These are phyloP conservation scores for Heliconius congener DNA, from an alignment of 1,140 invertebrate species.

Conservation along the genomic window DNA sequence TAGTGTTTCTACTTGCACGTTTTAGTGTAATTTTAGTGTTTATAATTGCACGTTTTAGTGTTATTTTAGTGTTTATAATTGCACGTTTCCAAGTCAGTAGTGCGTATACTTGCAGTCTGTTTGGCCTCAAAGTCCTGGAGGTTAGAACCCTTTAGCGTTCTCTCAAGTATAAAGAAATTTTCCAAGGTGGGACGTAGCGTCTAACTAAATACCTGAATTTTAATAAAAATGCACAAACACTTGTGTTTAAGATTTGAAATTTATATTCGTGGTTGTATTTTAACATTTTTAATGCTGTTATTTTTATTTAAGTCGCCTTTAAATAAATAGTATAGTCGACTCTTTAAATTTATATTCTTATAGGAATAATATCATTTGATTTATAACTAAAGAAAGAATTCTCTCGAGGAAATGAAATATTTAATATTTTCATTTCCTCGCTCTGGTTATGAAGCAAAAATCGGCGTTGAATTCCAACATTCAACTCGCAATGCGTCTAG, in stretches of 20 bases:
- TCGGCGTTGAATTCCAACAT: no score
- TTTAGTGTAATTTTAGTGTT: conserved; percentile 8
- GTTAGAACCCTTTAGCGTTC: conserved; percentile 12
- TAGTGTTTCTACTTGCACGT: conserved; percentile 3
- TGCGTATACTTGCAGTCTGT: conserved; percentile 14
- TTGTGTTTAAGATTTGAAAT: conserved; percentile 2
- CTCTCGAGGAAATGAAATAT: no score
- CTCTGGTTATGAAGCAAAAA: no score
- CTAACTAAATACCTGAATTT: conserved; percentile 7
- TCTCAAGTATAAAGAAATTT: conserved; percentile 15
- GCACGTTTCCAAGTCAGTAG: conserved; percentile 23
- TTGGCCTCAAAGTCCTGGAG: conserved; percentile 20
- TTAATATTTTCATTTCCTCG: no score
- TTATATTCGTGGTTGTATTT: neutral
- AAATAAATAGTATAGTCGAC: no score
- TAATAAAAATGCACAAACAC: conserved; percentile 5
- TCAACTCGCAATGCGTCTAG: no score
- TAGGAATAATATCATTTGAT: no score
- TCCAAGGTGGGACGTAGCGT: conserved; percentile 12
- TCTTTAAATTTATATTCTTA: no score
- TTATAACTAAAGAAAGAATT: no score
- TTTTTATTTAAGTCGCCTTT: no score
- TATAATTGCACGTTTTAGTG: conserved; percentile 23
- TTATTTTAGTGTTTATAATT: conserved; percentile 14
- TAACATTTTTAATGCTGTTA: no score